Evolutionary conservation across 2,888 invertebrate species (phyloP).

Genomic region (Melieria picta): DNA sequence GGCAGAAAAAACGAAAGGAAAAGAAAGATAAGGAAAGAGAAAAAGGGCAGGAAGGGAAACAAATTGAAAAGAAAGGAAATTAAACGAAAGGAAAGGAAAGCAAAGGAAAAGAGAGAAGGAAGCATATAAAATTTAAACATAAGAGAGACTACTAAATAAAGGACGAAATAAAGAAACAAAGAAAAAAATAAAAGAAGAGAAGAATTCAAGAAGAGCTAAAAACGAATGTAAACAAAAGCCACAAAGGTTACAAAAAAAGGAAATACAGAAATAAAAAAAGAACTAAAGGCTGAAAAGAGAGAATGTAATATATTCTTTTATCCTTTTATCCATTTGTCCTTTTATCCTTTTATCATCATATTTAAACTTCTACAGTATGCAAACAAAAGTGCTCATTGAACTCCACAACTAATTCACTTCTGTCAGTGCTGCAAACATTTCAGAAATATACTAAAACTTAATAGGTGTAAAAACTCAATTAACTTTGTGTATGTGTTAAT

Average conservation of each 20-base stretch:
- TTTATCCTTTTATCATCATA: too few species aligned
- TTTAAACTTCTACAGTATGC: too few species aligned
- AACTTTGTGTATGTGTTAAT: too few species aligned
- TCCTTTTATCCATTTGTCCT: too few species aligned
- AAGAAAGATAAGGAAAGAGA: background rate
- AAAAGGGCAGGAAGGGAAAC: background rate
- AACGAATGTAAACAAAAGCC: background rate
- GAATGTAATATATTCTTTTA: too few species aligned
- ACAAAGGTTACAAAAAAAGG: background rate
- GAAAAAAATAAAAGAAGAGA: slow-evolving; percentile 22
- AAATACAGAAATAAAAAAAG: background rate
- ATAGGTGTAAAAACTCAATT: too few species aligned
- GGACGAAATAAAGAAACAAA: slow-evolving; percentile 17
- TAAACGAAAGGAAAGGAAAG: background rate
- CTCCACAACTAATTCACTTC: too few species aligned
- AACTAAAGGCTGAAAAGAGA: background rate
- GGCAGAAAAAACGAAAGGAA: background rate
- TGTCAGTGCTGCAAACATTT: too few species aligned
- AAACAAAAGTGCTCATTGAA: too few species aligned
- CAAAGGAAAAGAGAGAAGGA: background rate
- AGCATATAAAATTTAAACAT: background rate
- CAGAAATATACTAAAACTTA: too few species aligned
- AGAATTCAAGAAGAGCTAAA: slow-evolving; percentile 8
- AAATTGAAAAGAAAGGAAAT: background rate
- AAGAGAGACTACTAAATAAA: background rate